Base-by-base conservation (phyloP, 2,888 invertebrate species). In the Cryptosula pallasiana region DNA sequence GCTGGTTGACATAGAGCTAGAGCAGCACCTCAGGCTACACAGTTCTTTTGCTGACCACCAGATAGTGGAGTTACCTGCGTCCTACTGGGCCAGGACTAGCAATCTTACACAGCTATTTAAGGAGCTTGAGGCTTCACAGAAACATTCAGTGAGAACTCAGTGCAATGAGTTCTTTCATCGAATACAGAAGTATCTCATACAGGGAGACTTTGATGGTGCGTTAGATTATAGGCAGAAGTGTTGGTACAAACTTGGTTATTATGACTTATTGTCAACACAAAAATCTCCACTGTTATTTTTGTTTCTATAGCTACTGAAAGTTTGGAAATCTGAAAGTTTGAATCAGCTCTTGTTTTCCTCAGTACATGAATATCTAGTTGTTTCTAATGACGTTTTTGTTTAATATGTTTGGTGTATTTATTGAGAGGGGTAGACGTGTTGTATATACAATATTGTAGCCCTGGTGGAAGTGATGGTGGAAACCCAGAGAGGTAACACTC, bases 151-250 rank as follows among this genome's bases (percentile, higher is more conserved):
- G 13, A 75, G 78, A 69, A 87, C 76, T 84, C 87, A 63, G 89
- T 90, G 85, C 87, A 90, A 13, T 87, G 88, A 78, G 87, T 89
- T 73, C 88, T 90, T 58, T 89, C 91, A 92, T 79, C 86, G 90
- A 5, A 91, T 95, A 73, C 94, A 95, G 82, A 92, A 93, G 77
- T 89, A 90, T 80, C 85, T 96, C 29, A 94, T 96, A 83, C 86
- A 95, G 1, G 92, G 93, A 76, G 90, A 93, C 80, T 87, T 83
- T 35, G 81, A 83, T 72, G 81, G 84, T 83, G 74, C 73, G 45
- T 5, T 45, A 45, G 5, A n/a, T n/a, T n/a, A n/a, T n/a, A n/a
- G n/a, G n/a, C n/a, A n/a, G n/a, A n/a, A n/a, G n/a, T n/a, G n/a
- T n/a, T n/a, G 45, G 9, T 45, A 45, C 16, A 45, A 45, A 45